phyloP scores from a whole-genome alignment of 2,113 vertebrate genomes.

The Empidonax traillii region DNA sequence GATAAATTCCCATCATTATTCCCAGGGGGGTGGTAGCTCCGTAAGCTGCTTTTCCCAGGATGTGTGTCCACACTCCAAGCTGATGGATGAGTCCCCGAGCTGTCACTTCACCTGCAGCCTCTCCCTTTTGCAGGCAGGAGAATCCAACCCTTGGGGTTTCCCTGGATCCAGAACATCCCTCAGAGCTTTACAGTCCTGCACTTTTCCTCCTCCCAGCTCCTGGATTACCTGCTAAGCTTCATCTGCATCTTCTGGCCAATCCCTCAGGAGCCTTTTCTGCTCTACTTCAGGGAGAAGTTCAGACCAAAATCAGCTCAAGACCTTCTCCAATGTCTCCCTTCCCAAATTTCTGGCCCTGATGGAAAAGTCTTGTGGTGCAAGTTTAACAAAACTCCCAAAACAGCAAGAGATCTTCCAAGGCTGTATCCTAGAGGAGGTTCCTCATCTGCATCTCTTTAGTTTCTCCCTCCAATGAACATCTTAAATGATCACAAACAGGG shows the following conservation, averaged over 20 bases:
- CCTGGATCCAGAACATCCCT: background rate
- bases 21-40: background rate
- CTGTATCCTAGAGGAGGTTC: background rate
- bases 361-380: accelerated
- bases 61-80: accelerated
- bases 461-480: background rate
- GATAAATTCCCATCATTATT: background rate
- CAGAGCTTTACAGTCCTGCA: background rate
- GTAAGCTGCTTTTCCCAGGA: background rate
- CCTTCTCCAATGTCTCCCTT: background rate
- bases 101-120: background rate
- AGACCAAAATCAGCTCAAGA: background rate
- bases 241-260: background rate
- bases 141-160: background rate
- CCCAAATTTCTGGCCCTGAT: background rate
- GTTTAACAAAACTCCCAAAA: background rate
- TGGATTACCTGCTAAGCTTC: background rate
- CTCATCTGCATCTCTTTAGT: background rate
- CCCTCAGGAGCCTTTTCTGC: background rate
- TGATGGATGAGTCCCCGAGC: background rate
- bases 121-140: background rate
- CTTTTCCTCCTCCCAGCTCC: background rate
- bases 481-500: background rate
- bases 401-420: background rate
- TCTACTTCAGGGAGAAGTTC: background rate